Percentiles rank a stretch among this genome's conserved stretches.
These are phyloP conservation scores for Rhagologus leucostigma DNA, from an alignment of 2,113 vertebrate species.

Conservation along the genomic window DNA sequence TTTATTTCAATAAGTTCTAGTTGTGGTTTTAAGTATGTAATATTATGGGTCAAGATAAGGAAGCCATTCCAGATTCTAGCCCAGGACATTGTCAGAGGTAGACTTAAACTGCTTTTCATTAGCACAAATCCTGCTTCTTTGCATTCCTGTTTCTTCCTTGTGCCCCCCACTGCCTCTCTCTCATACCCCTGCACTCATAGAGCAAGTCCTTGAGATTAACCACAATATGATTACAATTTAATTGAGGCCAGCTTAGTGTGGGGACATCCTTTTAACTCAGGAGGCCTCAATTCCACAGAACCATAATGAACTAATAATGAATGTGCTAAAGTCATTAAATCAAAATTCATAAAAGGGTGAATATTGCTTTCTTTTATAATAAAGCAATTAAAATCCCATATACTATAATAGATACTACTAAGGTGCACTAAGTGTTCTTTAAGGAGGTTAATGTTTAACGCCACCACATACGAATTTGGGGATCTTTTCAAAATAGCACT, in stretches of 20 bases:
- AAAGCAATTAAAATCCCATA: conserved; percentile 59
- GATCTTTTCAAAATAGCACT: conserved; percentile 30
- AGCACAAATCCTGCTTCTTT: background rate
- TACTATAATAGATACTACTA: conserved; percentile 6
- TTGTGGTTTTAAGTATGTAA: background rate
- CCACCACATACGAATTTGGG: background rate
- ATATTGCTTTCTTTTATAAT: conserved; percentile 60
- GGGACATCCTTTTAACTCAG: conserved; percentile 62
- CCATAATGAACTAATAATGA: conserved; percentile 70
- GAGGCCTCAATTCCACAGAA: conserved; percentile 65
- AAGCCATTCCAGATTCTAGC: background rate
- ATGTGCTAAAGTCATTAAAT: conserved; percentile 63
- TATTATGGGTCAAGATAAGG: background rate
- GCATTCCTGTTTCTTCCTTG: background rate
- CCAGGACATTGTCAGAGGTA: background rate
- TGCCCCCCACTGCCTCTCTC: background rate
- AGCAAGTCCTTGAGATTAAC: conserved; percentile 55
- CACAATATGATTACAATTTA: conserved; percentile 66
- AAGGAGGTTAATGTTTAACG: conserved; percentile 19
- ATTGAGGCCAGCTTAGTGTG: conserved; percentile 62
- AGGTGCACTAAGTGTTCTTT: background rate
- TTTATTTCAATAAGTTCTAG: background rate
- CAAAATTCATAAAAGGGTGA: conserved; percentile 65
- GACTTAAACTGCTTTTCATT: background rate
- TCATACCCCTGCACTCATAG: background rate